phyloP scores from a whole-genome alignment of 2,888 invertebrate genomes.

The Leptinotarsa peninsularis region DNA sequence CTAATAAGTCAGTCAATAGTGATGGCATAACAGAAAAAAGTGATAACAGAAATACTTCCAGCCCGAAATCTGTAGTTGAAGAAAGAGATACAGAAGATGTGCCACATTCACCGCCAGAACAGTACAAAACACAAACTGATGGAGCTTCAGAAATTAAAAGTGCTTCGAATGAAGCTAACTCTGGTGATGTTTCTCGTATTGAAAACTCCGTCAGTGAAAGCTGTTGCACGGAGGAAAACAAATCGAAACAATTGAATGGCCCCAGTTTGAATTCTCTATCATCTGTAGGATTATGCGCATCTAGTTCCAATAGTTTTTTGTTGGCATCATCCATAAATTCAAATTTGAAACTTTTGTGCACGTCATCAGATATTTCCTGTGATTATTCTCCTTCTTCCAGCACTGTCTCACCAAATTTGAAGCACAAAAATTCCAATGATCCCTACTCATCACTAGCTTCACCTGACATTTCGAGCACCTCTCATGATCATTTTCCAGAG shows the following conservation, averaged over 20 bases:
- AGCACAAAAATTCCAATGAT: conserved; percentile 7
- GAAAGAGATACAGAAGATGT: not conserved
- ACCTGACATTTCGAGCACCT: conserved; percentile 37
- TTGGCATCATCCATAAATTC: not conserved
- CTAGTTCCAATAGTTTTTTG: not conserved
- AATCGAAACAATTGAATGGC: not conserved
- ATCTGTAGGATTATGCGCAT: not conserved
- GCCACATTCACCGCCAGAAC: not conserved
- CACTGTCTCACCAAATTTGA: not conserved
- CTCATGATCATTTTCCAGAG: conserved; percentile 19
- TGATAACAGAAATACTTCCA: not conserved
- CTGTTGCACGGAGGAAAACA: not conserved
- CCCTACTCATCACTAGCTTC: conserved; percentile 29
- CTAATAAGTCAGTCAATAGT: not conserved
- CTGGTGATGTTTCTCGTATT: not conserved
- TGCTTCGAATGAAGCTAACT: not conserved
- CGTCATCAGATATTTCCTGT: conserved; percentile 19
- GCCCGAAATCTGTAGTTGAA: not conserved
- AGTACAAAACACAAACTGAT: not conserved
- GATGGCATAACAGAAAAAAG: too few species aligned
- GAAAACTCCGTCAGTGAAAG: not conserved
- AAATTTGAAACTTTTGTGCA: not conserved
- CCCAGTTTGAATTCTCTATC: not conserved
- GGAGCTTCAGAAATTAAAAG: not conserved
- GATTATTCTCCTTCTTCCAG: conserved; percentile 21